A percentile compares a stretch with the other conserved stretches of the same genome.
phyloP scores from a whole-genome alignment of 2,888 invertebrate species.

The Agonum fuliginosum region DNA sequence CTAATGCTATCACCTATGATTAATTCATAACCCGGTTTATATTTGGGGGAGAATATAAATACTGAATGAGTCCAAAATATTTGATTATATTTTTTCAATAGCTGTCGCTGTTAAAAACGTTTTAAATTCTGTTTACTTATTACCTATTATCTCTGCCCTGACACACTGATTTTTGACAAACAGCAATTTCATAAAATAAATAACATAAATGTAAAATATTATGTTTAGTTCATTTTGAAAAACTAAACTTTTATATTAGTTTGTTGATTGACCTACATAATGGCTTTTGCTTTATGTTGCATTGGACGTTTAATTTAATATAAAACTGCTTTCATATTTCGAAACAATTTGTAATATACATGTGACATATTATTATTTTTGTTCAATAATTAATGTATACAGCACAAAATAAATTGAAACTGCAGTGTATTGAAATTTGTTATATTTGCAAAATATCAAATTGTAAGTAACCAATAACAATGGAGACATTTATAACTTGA shows the following conservation, averaged over 20 bases:
- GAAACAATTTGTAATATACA: background rate
- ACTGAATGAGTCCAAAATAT: no score
- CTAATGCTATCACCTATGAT: no score
- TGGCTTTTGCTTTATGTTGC: background rate
- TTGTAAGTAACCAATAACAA: no score
- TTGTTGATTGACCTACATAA: background rate
- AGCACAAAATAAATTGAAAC: background rate
- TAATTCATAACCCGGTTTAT: no score
- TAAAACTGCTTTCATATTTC: background rate
- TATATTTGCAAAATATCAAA: background rate
- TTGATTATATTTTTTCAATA: no score
- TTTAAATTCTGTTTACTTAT: no score
- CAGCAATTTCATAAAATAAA: no score
- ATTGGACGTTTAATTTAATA: background rate
- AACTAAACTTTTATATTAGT: background rate
- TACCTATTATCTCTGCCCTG: no score
- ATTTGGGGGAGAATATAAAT: no score
- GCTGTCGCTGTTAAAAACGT: no score
- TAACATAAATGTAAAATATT: background rate
- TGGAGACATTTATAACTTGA: constrained; percentile 8
- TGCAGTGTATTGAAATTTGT: background rate
- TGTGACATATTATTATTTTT: background rate
- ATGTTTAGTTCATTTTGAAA: background rate
- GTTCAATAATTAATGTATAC: background rate
- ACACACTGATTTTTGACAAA: no score